Evolutionary conservation across 2,888 invertebrate species (phyloP).

Genomic region (Plagodis dolabraria): DNA sequence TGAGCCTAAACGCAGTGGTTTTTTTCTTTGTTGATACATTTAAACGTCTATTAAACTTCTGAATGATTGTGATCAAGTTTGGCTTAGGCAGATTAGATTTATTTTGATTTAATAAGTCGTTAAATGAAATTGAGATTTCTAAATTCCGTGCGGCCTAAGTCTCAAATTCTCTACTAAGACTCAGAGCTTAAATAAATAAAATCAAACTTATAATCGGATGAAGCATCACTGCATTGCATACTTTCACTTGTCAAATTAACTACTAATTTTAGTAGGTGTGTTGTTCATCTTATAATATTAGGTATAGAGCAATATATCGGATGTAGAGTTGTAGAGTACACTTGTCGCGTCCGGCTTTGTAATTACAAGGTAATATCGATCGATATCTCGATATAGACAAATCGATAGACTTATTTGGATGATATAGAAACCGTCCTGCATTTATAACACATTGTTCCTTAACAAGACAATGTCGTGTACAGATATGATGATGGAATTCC

Average conservation of each 20-base stretch:
- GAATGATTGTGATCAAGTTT: no score
- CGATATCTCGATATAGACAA: slow-evolving; percentile 30
- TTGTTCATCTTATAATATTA: slow-evolving; percentile 22
- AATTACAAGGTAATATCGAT: slow-evolving; percentile 41
- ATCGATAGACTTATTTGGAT: slow-evolving; percentile 36
- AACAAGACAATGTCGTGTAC: slow-evolving; percentile 21
- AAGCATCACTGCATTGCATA: slow-evolving; percentile 24
- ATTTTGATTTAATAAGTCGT: no score
- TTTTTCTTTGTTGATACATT: no score
- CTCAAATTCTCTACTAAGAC: no score
- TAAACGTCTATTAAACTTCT: no score
- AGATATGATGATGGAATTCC: slow-evolving; percentile 19
- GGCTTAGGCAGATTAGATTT: no score
- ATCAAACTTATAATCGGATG: slow-evolving; percentile 17
- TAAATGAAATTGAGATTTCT: no score
- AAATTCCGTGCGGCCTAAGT: no score
- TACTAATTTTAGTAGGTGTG: slow-evolving; percentile 37
- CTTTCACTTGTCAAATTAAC: slow-evolving; percentile 41
- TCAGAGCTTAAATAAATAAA: neutral
- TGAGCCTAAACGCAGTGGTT: no score
- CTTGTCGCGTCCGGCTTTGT: slow-evolving; percentile 53
- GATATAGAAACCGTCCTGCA: slow-evolving; percentile 28
- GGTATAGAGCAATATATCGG: slow-evolving; percentile 27
- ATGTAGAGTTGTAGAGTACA: slow-evolving; percentile 39
- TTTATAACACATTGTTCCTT: slow-evolving; percentile 28